These are phyloP conservation scores for Subacronicta megacephala DNA, from an alignment of 2,888 invertebrate species.

Conservation along the genomic window DNA sequence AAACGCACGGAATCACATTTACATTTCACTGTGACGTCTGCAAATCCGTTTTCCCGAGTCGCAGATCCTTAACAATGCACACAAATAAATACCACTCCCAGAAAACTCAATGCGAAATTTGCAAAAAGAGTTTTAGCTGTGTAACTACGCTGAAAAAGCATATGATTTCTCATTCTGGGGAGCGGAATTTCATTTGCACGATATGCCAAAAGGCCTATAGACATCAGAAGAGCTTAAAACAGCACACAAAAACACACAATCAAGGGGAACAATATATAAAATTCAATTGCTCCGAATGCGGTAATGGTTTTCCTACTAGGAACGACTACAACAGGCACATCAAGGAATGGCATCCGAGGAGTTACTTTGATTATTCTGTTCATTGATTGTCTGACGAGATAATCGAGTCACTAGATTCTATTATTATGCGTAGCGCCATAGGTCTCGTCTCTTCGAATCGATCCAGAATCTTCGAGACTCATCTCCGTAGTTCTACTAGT, in stretches of 20 bases:
- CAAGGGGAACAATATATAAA: constrained; percentile 60
- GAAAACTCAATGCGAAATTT: constrained; percentile 83
- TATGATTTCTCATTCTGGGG: constrained; percentile 74
- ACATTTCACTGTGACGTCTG: constrained; percentile 77
- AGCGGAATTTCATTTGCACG: constrained; percentile 74
- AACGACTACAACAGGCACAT: constrained; percentile 72
- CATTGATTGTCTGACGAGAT: constrained; percentile 19
- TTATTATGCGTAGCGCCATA: too few species aligned
- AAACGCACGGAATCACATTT: constrained; percentile 74
- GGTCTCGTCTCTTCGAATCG: too few species aligned
- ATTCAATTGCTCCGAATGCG: constrained; percentile 70
- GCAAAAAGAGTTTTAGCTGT: constrained; percentile 85
- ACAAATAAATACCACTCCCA: constrained; percentile 76
- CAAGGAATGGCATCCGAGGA: constrained; percentile 74
- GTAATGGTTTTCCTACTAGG: constrained; percentile 62
- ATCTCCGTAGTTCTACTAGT: too few species aligned
- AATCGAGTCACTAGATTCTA: too few species aligned
- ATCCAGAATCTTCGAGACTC: too few species aligned
- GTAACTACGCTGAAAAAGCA: constrained; percentile 74
- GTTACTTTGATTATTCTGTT: constrained; percentile 61
- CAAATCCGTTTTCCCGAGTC: constrained; percentile 70
- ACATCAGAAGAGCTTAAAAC: constrained; percentile 79
- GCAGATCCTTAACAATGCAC: constrained; percentile 75
- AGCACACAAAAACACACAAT: constrained; percentile 77
- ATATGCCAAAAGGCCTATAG: constrained; percentile 86